phyloP scores from a whole-genome alignment of 2,797 vertebrate genomes.

The Pipistrellus pygmaeus region DNA sequence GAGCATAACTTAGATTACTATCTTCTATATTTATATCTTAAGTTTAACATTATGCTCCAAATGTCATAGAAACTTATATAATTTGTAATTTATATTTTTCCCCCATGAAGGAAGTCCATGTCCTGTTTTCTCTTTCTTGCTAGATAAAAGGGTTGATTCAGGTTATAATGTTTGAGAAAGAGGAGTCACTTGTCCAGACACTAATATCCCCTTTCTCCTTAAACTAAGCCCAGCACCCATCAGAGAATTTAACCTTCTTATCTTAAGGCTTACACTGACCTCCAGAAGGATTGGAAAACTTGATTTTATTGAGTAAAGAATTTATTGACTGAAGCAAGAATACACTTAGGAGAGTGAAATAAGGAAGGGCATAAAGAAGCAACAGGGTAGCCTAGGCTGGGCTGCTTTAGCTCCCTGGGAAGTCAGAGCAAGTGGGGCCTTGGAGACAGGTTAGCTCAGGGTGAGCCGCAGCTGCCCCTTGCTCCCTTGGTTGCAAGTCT shows the following conservation, averaged over 20 bases:
- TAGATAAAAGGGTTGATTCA: not conserved
- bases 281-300: not conserved
- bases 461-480: too few species aligned
- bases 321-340: too few species aligned
- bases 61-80: not conserved
- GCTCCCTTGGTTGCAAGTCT: too few species aligned
- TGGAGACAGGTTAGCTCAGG: too few species aligned
- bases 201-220: not conserved
- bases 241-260: not conserved
- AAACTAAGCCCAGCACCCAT: not conserved
- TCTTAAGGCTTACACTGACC: not conserved
- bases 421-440: too few species aligned
- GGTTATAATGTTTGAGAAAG: not conserved
- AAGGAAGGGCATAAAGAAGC: too few species aligned
- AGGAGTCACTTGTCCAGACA: not conserved
- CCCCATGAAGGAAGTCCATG: not conserved
- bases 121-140: not conserved
- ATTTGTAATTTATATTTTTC: constrained; percentile 13
- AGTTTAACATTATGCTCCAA: not conserved
- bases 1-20: not conserved
- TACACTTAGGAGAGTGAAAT: too few species aligned
- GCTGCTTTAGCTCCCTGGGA: too few species aligned
- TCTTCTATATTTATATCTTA: not conserved
- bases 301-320: not conserved
- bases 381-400: too few species aligned